phyloP scores from a whole-genome alignment of 2,113 vertebrate genomes.

The Paradoxurus hermaphroditus region DNA sequence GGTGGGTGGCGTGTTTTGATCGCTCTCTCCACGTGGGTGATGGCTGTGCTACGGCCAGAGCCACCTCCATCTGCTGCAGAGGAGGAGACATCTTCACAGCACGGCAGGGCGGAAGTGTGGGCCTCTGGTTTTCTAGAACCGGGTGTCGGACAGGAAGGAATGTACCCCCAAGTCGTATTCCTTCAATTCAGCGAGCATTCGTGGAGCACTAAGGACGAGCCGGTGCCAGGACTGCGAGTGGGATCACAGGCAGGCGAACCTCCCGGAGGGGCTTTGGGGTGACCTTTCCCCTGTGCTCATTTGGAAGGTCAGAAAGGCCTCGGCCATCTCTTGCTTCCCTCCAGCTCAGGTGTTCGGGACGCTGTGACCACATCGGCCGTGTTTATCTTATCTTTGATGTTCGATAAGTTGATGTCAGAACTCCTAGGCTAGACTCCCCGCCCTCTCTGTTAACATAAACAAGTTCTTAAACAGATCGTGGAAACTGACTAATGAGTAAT shows the following conservation, averaged over 20 bases:
- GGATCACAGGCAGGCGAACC: neutral
- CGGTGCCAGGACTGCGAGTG: neutral
- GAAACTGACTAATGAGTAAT: conserved; percentile 4
- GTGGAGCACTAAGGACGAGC: neutral
- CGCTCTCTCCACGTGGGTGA: neutral
- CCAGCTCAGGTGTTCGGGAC: neutral
- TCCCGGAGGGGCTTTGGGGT: neutral
- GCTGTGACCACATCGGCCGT: neutral
- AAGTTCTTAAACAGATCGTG: neutral
- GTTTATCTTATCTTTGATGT: neutral
- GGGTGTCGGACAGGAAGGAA: neutral
- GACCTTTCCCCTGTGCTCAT: neutral
- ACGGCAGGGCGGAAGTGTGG: accelerated
- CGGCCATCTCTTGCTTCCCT: neutral
- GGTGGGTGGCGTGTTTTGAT: neutral
- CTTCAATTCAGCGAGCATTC: neutral
- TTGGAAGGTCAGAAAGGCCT: neutral
- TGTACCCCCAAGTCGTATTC: neutral
- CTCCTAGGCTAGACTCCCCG: neutral
- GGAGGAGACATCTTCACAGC: neutral
- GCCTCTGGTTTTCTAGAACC: neutral
- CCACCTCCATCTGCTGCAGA: neutral
- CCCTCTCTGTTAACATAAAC: neutral
- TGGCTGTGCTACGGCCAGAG: no score
- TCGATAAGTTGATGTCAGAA: neutral